Conservation (phyloP, 1,140 invertebrate genomes). For the Liolophura sinensis region DNA sequence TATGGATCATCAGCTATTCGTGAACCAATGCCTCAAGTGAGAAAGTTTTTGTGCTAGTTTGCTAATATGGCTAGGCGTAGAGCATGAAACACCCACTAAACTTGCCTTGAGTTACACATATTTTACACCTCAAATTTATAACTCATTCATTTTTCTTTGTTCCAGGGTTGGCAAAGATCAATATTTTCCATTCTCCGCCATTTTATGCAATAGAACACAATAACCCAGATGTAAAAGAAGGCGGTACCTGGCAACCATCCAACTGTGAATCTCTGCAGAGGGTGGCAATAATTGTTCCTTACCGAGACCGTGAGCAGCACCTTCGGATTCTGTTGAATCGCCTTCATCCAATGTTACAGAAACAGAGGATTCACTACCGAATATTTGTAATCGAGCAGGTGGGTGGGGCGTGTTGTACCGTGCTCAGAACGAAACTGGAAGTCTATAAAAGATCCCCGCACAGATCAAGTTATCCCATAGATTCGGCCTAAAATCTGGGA, state of each 20-base stretch:
- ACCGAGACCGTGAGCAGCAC: slow-evolving; percentile 58
- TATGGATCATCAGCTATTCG: too few species aligned
- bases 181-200: slow-evolving; percentile 33
- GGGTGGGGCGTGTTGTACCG: neutral
- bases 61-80: too few species aligned
- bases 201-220: slow-evolving; percentile 23
- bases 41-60: too few species aligned
- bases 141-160: slow-evolving; percentile 3
- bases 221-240: slow-evolving; percentile 53
- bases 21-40: too few species aligned
- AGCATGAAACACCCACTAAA: too few species aligned
- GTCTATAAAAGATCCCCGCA: too few species aligned
- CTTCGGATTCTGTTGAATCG: slow-evolving; percentile 47
- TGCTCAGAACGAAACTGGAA: too few species aligned
- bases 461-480: too few species aligned
- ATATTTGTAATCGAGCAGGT: slow-evolving; percentile 57
- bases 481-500: too few species aligned
- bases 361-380: slow-evolving; percentile 49
- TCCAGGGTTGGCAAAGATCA: slow-evolving; percentile 32
- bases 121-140: too few species aligned
- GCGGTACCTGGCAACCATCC: slow-evolving; percentile 75
- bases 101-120: too few species aligned
- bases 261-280: slow-evolving; percentile 72
- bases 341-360: slow-evolving; percentile 50
- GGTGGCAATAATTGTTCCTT: slow-evolving; percentile 59